phyloP scores from a whole-genome alignment of 1,140 invertebrate species.

The Trichogramma pretiosum region DNA sequence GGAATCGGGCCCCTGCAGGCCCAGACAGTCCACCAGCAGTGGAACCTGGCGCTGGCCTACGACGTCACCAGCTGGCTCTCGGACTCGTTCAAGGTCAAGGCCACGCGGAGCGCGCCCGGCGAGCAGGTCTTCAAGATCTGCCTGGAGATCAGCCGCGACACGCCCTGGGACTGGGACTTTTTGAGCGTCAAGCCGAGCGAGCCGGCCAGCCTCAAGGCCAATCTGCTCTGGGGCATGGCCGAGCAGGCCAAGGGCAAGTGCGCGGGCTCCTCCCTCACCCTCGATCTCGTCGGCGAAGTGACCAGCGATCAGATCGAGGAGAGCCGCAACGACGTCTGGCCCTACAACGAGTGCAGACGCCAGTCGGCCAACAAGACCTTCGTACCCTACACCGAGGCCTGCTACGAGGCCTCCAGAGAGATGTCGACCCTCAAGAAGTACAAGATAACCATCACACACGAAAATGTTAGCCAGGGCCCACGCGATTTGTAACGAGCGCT shows the following conservation, averaged over 20 bases:
- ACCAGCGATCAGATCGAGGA: constrained; percentile 30
- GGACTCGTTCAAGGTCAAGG: constrained; percentile 37
- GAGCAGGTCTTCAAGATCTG: constrained; percentile 30
- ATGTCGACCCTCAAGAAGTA: constrained; percentile 40
- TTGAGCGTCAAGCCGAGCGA: constrained; percentile 34
- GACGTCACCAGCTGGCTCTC: constrained; percentile 33
- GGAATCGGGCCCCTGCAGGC: too few species aligned
- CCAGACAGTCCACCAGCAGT: constrained; percentile 37
- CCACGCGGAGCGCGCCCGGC: constrained; percentile 25
- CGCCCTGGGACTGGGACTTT: constrained; percentile 39
- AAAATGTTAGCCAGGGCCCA: too few species aligned
- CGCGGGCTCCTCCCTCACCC: constrained; percentile 29
- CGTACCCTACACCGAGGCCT: constrained; percentile 35
- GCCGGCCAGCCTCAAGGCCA: constrained; percentile 28
- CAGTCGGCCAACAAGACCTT: constrained; percentile 26
- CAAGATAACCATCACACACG: constrained; percentile 26
- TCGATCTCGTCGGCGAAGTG: constrained; percentile 35
- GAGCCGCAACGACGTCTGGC: constrained; percentile 31
- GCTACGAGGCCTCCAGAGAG: constrained; percentile 38
- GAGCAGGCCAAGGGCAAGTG: constrained; percentile 37
- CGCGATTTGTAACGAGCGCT: too few species aligned
- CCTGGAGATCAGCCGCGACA: constrained; percentile 32
- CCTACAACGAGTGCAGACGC: constrained; percentile 33
- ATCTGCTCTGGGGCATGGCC: constrained; percentile 31
- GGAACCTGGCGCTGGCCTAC: constrained; percentile 36